phyloP scores from a whole-genome alignment of 2,797 vertebrate genomes.

The Psittacula derbiana region DNA sequence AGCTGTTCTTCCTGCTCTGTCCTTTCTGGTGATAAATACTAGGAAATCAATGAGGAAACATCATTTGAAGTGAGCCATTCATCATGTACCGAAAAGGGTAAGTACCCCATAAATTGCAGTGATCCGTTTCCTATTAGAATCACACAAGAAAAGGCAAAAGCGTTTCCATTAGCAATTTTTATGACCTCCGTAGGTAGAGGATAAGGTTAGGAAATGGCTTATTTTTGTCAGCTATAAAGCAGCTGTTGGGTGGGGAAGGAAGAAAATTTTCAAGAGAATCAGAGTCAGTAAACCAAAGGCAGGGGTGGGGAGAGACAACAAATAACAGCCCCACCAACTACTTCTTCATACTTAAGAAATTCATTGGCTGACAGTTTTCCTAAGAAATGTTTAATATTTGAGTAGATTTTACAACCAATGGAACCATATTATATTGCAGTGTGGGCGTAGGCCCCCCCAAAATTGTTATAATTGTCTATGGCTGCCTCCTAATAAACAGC shows the following conservation, averaged over 20 bases:
- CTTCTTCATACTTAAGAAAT: background rate
- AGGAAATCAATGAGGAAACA: conserved; percentile 74
- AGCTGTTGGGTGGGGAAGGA: conserved; percentile 27
- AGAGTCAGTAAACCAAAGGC: background rate
- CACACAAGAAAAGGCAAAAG: conserved; percentile 76
- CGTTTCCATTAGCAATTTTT: conserved; percentile 77
- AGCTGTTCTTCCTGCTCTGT: conserved; percentile 54
- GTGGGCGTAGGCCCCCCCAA: background rate
- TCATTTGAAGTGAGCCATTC: conserved; percentile 78
- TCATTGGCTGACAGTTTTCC: background rate
- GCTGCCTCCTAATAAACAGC: background rate
- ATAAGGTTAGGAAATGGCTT: conserved; percentile 75
- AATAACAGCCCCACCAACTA: background rate
- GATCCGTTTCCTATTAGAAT: conserved; percentile 79
- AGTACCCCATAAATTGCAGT: conserved; percentile 76
- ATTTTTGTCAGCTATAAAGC: conserved; percentile 73
- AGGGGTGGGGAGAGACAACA: background rate
- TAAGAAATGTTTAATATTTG: background rate
- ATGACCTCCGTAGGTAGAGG: conserved; percentile 64
- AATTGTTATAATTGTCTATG: background rate
- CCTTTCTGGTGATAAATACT: conserved; percentile 69
- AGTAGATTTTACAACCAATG: background rate
- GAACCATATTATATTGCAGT: background rate
- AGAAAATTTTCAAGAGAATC: conserved; percentile 20
- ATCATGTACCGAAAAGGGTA: conserved; percentile 74